These are phyloP conservation scores for Pyrgilauda ruficollis DNA, from an alignment of 2,113 vertebrate species.

Conservation along the genomic window DNA sequence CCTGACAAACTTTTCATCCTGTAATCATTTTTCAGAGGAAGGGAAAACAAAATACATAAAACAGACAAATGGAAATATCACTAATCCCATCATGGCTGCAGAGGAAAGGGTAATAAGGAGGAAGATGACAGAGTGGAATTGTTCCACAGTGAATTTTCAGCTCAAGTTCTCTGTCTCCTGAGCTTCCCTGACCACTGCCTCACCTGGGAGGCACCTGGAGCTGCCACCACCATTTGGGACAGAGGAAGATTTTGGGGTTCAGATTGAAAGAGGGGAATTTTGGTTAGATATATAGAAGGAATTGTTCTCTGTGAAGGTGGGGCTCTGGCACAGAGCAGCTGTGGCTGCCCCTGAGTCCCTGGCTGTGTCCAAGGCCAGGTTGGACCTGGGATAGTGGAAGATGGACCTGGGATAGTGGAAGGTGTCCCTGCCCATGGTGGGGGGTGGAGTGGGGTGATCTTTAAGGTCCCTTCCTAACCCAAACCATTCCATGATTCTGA, in stretches of 20 bases:
- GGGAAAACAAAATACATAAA: constrained; percentile 64
- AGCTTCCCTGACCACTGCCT: neutral
- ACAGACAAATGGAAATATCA: constrained; percentile 63
- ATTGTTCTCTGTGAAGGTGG: neutral
- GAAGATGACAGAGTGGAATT: neutral
- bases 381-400: rapidly evolving
- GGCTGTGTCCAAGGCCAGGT: rapidly evolving
- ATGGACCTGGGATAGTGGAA: rapidly evolving
- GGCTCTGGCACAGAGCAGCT: neutral
- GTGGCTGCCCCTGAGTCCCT: neutral
- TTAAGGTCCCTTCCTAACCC: neutral
- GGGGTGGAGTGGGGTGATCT: rapidly evolving
- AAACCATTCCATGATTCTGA: neutral
- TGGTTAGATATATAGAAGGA: rapidly evolving
- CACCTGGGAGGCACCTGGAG: neutral
- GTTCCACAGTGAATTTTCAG: neutral
- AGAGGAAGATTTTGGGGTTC: neutral
- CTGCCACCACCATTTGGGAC: rapidly evolving
- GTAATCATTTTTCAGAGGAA: constrained; percentile 59
- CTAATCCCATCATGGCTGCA: constrained; percentile 44
- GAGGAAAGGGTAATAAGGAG: constrained; percentile 51
- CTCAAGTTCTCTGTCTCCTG: neutral
- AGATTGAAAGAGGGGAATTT: neutral
- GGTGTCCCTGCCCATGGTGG: neutral
- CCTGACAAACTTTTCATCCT: constrained; percentile 51